Percentiles rank a stretch among this genome's conserved stretches.
Evolutionary conservation across 2,797 vertebrate genomes (phyloP).

Genomic region (Lepilemur ruficaudatus): DNA sequence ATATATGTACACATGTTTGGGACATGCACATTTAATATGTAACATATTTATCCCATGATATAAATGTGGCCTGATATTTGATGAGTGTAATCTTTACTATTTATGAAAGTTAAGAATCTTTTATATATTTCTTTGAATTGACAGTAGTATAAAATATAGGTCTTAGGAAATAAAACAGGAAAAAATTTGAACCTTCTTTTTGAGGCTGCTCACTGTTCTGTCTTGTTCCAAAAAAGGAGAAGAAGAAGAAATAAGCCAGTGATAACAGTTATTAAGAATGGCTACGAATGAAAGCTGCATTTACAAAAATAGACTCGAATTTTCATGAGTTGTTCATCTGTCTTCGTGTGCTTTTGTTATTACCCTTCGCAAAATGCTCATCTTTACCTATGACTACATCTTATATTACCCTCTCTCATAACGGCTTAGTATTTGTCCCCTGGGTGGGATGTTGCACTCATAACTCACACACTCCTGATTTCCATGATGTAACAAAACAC

Average conservation of each 20-base stretch:
- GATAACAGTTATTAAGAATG: background rate
- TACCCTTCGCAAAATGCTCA: background rate
- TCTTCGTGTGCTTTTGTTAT: background rate
- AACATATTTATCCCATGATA: background rate
- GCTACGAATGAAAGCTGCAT: background rate
- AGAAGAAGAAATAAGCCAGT: background rate
- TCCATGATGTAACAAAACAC: conserved; percentile 74
- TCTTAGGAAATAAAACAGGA: background rate
- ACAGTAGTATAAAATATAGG: background rate
- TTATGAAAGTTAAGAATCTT: background rate
- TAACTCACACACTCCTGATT: conserved; percentile 60
- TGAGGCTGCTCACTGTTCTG: background rate
- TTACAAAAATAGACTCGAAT: conserved; percentile 27
- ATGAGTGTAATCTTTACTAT: background rate
- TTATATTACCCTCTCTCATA: background rate
- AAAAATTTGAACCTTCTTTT: background rate
- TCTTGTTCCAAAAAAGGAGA: background rate
- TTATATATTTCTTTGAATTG: background rate
- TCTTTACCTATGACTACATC: background rate
- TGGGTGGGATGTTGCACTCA: conserved; percentile 29
- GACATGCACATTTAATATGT: background rate
- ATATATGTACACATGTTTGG: background rate
- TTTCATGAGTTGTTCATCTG: background rate
- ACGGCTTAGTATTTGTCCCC: background rate
- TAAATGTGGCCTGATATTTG: background rate